Evolutionary conservation across 1,140 invertebrate genomes (phyloP), one percentile per base, ranked within the genome.

Genomic region (Leptoteleia sp.): DNA sequence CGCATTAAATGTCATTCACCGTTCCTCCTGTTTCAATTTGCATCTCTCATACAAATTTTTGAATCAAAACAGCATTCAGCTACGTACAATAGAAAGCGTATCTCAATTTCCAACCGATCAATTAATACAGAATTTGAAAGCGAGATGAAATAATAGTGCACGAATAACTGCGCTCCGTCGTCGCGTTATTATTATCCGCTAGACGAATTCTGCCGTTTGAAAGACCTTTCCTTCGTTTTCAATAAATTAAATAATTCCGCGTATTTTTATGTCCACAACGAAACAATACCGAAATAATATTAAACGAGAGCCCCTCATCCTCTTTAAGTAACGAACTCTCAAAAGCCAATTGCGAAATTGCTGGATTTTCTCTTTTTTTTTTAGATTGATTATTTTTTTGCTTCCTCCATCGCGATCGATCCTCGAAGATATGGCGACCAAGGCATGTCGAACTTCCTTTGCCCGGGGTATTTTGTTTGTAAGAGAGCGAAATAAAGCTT

Each of bases 401-500:
- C 12, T 25, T 25, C 22, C 17, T 45, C 54, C 13, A 15, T 27
- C 12, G 0, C 17, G 12, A 62, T 68, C 52, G 35, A 62, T 78
- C 31, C 22, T 52, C n/a, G 9, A 29, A 64, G 59, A 47, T 57
- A 72, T 47, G 29, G 25, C 43, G 17, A 59, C 42, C 16, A 16
- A 67, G 37, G 57, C 59, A 72, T 61, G 75, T 48, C 73, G 55
- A 11, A 17, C 37, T 50, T 55, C 31, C 33, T 48, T n/a, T 65
- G 76, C 67, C 43, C 8, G 29, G 31, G 57, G 50, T 68, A 57
- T 73, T 79, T 79, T 73, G 70, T 72, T 68, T 76, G 42, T 62
- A 57, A 31, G 50, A 13, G 29, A 31, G 31, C 12, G 22, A 31
- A 67, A 76, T 68, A 76, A 55, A 65, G 42, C 50, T 25, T 62